A percentile compares a stretch with the other conserved stretches of the same genome.
Evolutionary conservation across 2,888 invertebrate genomes (phyloP).

Genomic region (Eugnorisma glareosa): DNA sequence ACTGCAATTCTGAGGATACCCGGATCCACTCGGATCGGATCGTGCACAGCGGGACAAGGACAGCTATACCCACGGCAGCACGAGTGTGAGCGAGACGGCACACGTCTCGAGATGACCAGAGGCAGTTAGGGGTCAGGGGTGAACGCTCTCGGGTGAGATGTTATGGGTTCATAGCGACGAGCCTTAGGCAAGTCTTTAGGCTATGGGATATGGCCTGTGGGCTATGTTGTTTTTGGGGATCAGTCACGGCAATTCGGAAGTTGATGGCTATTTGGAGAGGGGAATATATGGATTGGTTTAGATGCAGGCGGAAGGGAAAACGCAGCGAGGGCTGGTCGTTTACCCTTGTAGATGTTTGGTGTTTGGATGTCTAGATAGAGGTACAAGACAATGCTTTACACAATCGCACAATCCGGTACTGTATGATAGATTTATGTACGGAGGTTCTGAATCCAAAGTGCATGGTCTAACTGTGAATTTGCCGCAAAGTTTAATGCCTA

Average conservation of each 20-base stretch:
- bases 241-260: not conserved
- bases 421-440: not conserved
- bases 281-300: not conserved
- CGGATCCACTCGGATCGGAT: slow-evolving; percentile 87
- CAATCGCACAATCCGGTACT: not conserved
- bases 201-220: slow-evolving; percentile 48
- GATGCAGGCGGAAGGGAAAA: not conserved
- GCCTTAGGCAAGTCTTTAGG: slow-evolving; percentile 74
- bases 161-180: slow-evolving; percentile 73
- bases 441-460: not conserved
- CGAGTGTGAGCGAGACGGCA: slow-evolving; percentile 72
- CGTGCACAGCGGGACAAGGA: slow-evolving; percentile 82
- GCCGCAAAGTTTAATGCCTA: not conserved
- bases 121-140: slow-evolving; percentile 89
- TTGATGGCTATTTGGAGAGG: not conserved
- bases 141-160: slow-evolving; percentile 88
- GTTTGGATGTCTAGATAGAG: too few relatives aligned
- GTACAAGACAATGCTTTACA: not conserved
- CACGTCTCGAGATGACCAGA: slow-evolving; percentile 88
- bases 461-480: not conserved
- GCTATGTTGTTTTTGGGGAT: slow-evolving; percentile 44
- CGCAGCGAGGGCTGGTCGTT: not conserved
- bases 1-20: slow-evolving; percentile 89
- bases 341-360: not conserved
- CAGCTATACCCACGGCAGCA: slow-evolving; percentile 50